Evolutionary conservation across 2,797 vertebrate genomes (phyloP).

Genomic region (Cygnus olor): DNA sequence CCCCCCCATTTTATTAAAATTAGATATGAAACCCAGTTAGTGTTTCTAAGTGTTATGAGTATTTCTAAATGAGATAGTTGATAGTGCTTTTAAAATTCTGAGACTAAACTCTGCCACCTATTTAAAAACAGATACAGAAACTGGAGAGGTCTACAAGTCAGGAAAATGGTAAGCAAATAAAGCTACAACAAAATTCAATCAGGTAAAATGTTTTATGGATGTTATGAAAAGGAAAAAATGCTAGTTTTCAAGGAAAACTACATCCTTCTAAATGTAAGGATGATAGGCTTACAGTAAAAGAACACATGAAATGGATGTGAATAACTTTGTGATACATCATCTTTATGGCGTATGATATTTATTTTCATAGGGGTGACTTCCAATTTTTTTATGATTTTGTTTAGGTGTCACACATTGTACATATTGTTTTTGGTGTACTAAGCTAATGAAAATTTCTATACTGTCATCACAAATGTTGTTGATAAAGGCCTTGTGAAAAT

Average conservation of each 20-base stretch:
- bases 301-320: not conserved
- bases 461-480: not conserved
- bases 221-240: not conserved
- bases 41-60: not conserved
- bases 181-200: not conserved
- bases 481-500: not conserved
- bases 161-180: not conserved
- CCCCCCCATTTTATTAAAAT: not conserved
- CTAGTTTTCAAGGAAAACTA: not conserved
- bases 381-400: not conserved
- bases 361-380: not conserved
- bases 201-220: not conserved
- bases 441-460: not conserved
- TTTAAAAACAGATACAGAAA: not conserved
- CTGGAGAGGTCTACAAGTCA: not conserved
- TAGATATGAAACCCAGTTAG: not conserved
- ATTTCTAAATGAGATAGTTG: not conserved
- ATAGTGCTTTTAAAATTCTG: not conserved
- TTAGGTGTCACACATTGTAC: not conserved
- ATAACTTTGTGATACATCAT: not conserved
- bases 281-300: not conserved
- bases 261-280: not conserved
- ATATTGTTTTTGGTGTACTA: not conserved
- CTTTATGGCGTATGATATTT: not conserved
- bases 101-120: not conserved